These are phyloP conservation scores for Stichopus chloronotus DNA, from an alignment of 35 echinoderm and acorn worm genomes.

Conservation along the genomic window DNA sequence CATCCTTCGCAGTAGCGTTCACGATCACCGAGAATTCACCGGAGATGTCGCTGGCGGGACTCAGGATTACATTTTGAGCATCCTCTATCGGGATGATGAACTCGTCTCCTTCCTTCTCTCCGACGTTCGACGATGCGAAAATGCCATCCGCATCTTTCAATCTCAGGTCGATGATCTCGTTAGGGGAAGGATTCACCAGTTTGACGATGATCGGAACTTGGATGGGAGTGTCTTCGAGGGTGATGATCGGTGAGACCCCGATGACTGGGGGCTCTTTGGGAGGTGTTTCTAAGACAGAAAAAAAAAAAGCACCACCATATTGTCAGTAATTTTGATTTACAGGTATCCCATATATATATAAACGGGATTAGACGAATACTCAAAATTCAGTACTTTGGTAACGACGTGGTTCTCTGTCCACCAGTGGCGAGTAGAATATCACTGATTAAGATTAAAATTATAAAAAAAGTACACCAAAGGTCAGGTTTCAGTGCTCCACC, in stretches of 20 bases:
- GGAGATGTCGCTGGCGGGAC: not conserved
- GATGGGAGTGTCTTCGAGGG: not conserved
- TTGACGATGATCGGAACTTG: not conserved
- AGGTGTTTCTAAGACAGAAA: not conserved
- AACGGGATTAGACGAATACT: too few relatives aligned
- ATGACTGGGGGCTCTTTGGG: constrained; percentile 22
- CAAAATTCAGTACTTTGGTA: too few relatives aligned
- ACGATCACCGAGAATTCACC: constrained; percentile 3
- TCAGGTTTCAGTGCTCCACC: too few relatives aligned
- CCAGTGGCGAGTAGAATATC: too few relatives aligned
- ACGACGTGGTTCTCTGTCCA: too few relatives aligned
- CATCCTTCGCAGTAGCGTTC: not conserved
- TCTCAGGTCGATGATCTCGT: not conserved
- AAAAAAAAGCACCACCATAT: too few relatives aligned
- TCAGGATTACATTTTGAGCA: not conserved
- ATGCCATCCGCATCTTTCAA: not conserved
- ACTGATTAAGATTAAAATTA: too few relatives aligned
- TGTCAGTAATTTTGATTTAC: too few relatives aligned
- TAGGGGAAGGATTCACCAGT: not conserved
- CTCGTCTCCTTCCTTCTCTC: not conserved
- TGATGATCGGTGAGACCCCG: not conserved
- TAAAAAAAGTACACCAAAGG: too few relatives aligned
- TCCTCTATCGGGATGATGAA: not conserved
- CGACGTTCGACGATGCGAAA: not conserved
- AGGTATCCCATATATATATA: too few relatives aligned